Base-by-base conservation (phyloP, 1,140 invertebrate genomes). In the Ooceraea biroi region DNA sequence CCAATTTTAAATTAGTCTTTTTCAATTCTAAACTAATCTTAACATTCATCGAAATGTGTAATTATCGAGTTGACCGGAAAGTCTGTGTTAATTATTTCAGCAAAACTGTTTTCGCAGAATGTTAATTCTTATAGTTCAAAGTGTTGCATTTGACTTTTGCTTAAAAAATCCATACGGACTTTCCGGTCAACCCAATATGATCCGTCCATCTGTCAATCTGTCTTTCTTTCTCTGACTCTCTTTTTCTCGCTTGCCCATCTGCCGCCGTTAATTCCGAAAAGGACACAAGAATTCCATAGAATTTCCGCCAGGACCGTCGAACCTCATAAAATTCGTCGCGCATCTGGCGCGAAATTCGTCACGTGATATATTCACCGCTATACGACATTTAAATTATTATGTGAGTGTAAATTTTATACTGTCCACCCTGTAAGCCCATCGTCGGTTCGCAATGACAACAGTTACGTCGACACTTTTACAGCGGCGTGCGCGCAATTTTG, bases 391-490 rank as follows among this genome's bases (percentile, higher is more conserved):
- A 83, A 86, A 86, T 83, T 78, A 72, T 48, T 83, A 52, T 50
- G 61, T 12, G 30, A 27, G 11, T 72, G 55, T 72, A 82, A 82
- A 85, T 88, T 85, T 88, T 88, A 72, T 61, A 61, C 58, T 58
- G 58, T 57, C 50, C 30, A 46, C 30, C 25, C 44, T 71, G 60
- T 78, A 48, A 69, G 41, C 61, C 85, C 83, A 85, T 84, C 84
- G 77, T 69, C 55, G 41, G 48, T 61, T 72, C 17, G 11, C 55
- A 71, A 82, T 76, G 73, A 71, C 76, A 72, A 76, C 55, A 65
- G 80, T 46, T 60, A 84, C 73, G 65, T 84, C 65, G 44, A 77
- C 36, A 30, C 74, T 88, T 88, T 88, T 88, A 88, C 74, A 71
- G 27, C 72, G 58, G 46, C 19, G 17, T 52, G 52, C 17, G 55